A percentile compares a stretch with the other conserved stretches of the same genome.
These are phyloP conservation scores for Gallinago jamesoni DNA, from an alignment of 2,113 vertebrate genomes.

Conservation along the genomic window DNA sequence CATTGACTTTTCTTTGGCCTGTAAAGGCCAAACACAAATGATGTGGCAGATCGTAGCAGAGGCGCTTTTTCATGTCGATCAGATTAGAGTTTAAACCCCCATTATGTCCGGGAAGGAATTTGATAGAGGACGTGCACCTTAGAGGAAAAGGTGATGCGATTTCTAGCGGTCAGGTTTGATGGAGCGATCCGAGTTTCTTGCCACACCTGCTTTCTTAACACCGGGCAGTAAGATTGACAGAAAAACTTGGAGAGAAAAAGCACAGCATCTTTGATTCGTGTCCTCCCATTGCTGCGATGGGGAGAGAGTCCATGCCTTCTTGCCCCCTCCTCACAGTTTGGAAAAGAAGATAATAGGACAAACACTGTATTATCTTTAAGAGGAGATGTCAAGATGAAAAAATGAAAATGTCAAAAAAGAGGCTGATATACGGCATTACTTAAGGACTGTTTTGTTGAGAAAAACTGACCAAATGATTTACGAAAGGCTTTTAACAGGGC, in stretches of 20 bases:
- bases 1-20: slow-evolving; percentile 2
- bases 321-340: background rate
- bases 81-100: background rate
- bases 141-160: background rate
- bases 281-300: background rate
- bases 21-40: background rate
- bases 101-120: background rate
- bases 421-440: slow-evolving; percentile 77
- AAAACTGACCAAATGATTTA: slow-evolving; percentile 80
- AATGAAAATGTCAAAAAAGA: slow-evolving; percentile 77
- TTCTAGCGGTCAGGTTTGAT: background rate
- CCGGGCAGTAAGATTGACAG: background rate
- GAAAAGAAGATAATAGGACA: slow-evolving; percentile 73
- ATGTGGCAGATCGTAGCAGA: background rate
- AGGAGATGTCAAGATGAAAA: slow-evolving; percentile 77
- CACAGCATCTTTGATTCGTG: slow-evolving; percentile 1
- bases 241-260: background rate
- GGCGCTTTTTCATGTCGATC: background rate
- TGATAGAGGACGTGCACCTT: background rate
- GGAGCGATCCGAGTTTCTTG: background rate
- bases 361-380: slow-evolving; percentile 75
- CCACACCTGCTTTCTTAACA: background rate
- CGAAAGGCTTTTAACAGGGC: slow-evolving; percentile 74
- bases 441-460: slow-evolving; percentile 72
- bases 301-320: background rate